These are phyloP conservation scores for Drosophila silvestris DNA, from an alignment of 2,888 invertebrate genomes.

Conservation along the genomic window DNA sequence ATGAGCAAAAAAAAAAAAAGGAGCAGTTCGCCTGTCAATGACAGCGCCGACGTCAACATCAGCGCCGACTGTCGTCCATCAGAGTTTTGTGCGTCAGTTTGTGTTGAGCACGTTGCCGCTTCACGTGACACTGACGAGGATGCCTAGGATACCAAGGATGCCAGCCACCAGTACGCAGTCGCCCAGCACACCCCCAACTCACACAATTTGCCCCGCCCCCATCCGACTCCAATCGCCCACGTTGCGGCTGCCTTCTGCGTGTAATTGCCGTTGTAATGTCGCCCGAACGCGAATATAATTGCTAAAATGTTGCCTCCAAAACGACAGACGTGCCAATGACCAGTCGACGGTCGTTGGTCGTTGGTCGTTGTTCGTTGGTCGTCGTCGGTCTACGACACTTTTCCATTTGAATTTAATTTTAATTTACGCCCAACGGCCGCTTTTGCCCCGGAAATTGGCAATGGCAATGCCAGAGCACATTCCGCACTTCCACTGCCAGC, in stretches of 20 bases:
- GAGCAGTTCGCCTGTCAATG: slow-evolving; percentile 61
- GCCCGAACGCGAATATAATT: slow-evolving; percentile 81
- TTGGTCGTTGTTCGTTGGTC: slow-evolving; percentile 5
- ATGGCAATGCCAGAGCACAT: slow-evolving; percentile 57
- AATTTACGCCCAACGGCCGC: slow-evolving; percentile 78
- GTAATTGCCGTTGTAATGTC: slow-evolving; percentile 80
- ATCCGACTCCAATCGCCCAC: slow-evolving; percentile 29
- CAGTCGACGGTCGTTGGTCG: slow-evolving; percentile 27
- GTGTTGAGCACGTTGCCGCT: slow-evolving; percentile 71
- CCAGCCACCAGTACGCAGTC: slow-evolving; percentile 18
- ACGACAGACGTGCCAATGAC: slow-evolving; percentile 72
- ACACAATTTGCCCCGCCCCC: not conserved
- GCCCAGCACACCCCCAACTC: not conserved
- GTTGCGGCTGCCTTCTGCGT: slow-evolving; percentile 72
- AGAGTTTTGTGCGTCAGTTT: slow-evolving; percentile 71
- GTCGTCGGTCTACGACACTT: slow-evolving; percentile 65
- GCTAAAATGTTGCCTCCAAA: slow-evolving; percentile 78
- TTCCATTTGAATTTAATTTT: slow-evolving; percentile 82
- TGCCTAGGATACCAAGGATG: slow-evolving; percentile 49
- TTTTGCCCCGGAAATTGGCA: slow-evolving; percentile 74
- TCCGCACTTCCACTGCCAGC: slow-evolving; percentile 16
- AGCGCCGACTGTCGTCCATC: slow-evolving; percentile 65
- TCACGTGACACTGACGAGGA: slow-evolving; percentile 77
- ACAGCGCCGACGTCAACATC: slow-evolving; percentile 63
- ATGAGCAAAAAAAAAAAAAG: not conserved